A percentile compares a stretch with the other conserved stretches of the same genome.
Conservation (phyloP, 2,113 vertebrate species). For the Poeciliopsis occidentalis region DNA sequence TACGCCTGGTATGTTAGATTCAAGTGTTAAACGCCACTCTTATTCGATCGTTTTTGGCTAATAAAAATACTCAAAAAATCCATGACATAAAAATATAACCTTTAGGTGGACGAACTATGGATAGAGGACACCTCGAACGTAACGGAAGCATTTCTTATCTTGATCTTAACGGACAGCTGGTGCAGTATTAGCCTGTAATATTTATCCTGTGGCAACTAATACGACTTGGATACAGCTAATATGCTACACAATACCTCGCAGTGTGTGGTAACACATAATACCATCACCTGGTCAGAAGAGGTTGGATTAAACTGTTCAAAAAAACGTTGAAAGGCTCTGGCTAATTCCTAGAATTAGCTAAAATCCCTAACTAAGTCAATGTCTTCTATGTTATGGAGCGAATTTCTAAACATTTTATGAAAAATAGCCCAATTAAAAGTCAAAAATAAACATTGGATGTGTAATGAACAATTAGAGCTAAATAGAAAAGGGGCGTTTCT, state of each 20-base stretch:
- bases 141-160: conserved; percentile 48
- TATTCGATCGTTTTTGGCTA: background rate
- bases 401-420: background rate
- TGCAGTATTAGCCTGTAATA: conserved; percentile 11
- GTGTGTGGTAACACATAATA: background rate
- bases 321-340: background rate
- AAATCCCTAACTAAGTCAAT: background rate
- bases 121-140: conserved; percentile 20
- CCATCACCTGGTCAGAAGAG: background rate
- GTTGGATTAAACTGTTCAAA: background rate
- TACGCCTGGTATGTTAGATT: background rate
- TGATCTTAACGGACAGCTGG: conserved; percentile 12
- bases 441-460: background rate
- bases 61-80: background rate
- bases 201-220: background rate
- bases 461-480: background rate
- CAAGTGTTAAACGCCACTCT: background rate
- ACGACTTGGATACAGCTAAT: background rate
- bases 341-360: conserved; percentile 37
- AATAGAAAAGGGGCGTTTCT: conserved; percentile 53
- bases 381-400: background rate
- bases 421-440: background rate
- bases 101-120: background rate
- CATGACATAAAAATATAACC: background rate
- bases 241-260: background rate